Evolutionary conservation across 2,888 invertebrate species (phyloP).

Genomic region (Steromphala cineraria): DNA sequence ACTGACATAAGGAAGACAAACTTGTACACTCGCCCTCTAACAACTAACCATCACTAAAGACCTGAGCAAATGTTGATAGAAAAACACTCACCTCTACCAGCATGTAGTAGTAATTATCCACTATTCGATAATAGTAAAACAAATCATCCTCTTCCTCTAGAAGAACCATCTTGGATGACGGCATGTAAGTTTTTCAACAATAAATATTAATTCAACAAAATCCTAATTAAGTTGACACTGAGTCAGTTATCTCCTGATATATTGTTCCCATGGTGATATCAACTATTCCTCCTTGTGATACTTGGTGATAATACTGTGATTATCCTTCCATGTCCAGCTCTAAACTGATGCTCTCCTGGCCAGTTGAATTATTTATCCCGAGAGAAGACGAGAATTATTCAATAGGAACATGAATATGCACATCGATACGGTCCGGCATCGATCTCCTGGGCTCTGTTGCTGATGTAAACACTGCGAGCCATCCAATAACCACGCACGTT

Average conservation of each 20-base stretch:
- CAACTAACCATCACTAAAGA: too few relatives aligned
- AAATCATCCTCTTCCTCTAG: conserved; percentile 52
- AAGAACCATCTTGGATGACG: conserved; percentile 29
- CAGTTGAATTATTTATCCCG: neutral
- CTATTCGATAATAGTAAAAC: conserved; percentile 70
- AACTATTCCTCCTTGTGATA: neutral
- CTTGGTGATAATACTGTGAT: too few relatives aligned
- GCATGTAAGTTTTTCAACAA: neutral
- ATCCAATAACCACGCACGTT: neutral
- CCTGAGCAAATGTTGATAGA: too few relatives aligned
- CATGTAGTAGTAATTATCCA: conserved; percentile 73
- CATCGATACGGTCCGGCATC: conserved; percentile 1
- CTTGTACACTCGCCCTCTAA: too few relatives aligned
- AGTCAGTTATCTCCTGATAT: neutral
- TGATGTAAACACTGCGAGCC: conserved; percentile 6
- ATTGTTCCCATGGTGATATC: neutral
- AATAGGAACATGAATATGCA: conserved; percentile 7
- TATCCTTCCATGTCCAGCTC: neutral
- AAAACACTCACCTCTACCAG: conserved; percentile 65
- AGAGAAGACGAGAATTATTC: neutral
- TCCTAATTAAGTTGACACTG: neutral
- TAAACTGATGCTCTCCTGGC: neutral
- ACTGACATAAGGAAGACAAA: too few relatives aligned
- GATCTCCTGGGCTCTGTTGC: neutral
- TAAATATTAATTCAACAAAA: neutral